Percentiles rank a stretch among this genome's conserved stretches.
Evolutionary conservation across 37 sponge, comb jelly and placozoan genomes (phyloP).

Genomic region (Hexactinellida sp.): DNA sequence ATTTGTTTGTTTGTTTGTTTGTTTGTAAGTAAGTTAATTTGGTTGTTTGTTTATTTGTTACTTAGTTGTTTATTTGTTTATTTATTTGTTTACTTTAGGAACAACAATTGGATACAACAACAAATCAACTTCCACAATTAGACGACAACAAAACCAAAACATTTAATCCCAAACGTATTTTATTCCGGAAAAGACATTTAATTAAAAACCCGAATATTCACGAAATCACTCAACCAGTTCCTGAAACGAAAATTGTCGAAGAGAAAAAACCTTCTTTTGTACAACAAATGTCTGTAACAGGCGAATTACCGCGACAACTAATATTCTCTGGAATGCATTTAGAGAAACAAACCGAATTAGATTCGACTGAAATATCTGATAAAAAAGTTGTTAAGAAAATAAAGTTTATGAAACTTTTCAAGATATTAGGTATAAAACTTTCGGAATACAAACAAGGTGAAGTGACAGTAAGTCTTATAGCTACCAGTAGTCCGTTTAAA

Average conservation of each 20-base stretch:
- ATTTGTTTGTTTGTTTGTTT: not conserved
- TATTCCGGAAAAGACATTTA: constrained; percentile 11
- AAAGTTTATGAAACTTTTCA: not conserved
- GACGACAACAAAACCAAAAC: not conserved
- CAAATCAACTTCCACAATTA: not conserved
- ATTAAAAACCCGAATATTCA: not conserved
- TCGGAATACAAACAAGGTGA: not conserved
- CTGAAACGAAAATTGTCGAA: not conserved
- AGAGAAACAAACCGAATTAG: not conserved
- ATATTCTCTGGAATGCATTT: not conserved
- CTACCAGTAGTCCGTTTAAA: not conserved
- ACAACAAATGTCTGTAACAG: not conserved
- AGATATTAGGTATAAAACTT: not conserved
- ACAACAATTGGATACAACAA: not conserved
- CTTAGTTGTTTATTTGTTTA: not conserved
- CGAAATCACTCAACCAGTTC: not conserved
- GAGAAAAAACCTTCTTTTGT: not conserved
- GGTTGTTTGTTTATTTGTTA: not conserved
- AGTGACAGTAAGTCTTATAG: not conserved
- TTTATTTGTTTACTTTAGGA: not conserved
- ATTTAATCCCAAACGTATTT: not conserved
- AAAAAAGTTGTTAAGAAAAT: not conserved
- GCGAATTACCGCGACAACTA: not conserved
- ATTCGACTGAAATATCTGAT: not conserved
- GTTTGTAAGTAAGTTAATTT: not conserved